Base-by-base conservation (phyloP, 2,888 invertebrate species). In the Torymus tubicola region DNA sequence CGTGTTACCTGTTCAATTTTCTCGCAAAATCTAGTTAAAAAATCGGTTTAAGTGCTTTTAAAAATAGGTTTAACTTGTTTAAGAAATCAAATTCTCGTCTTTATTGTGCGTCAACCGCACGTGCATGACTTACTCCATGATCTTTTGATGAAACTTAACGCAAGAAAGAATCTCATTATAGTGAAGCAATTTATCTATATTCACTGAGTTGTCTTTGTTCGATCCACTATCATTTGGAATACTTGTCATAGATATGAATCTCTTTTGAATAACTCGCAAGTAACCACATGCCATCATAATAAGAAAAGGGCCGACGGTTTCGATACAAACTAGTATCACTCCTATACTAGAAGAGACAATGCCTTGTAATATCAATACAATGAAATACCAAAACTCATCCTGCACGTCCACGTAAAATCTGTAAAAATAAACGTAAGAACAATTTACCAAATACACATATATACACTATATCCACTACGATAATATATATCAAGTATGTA, bases 341-440 rank as follows among this genome's bases (percentile, higher is more conserved):
- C 16, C 4, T 13, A 53, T 78, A 1, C 14, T 53, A n/a, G 18
- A 68, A 13, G 2, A 12, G 14, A 60, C 31, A 2, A 71, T 52
- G 11, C 12, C 13, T 52, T 72, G 71, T 1, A 72, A 10, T 21
- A 18, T 10, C 0, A 13, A 8, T 10, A 67, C 67, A 14, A 50
- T n/a, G 11, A 52, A 24, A 55, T 18, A 78, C 24, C 13, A 5
- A 13, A 64, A 64, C 24, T 78, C 65, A 10, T 78, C 78, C 14
- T 72, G 60, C 0, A 71, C 52, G 11, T 71, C 60, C 0, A 60
- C n/a, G 18, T 52, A 72, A 31, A 58, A 78, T 12, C 78, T 78
- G 2, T 42, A 52, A n/a, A 58, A 16, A 31, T n/a, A n/a, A n/a
- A n/a, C n/a, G n/a, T n/a, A n/a, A n/a, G 31, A 57, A 13, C 12